Base-by-base conservation (phyloP, 2,888 invertebrate species). In the Colostygia pectinataria region DNA sequence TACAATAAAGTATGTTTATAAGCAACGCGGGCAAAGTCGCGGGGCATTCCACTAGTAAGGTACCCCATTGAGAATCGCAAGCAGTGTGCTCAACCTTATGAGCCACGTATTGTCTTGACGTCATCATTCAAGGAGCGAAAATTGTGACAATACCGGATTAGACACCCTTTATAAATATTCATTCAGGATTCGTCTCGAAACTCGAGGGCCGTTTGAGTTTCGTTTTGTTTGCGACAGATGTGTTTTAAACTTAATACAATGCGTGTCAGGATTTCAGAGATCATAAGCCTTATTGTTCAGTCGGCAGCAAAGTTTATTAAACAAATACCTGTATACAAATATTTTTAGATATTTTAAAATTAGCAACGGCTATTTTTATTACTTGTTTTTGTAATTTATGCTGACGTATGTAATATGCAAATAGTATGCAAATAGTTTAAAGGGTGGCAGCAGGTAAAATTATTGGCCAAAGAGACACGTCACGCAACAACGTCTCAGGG, bases 121-220 rank as follows among this genome's bases (percentile, higher is more conserved):
- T 80, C 86, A 87, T 87, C 84, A 81, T 79, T 87, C 84, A 85
- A 66, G 70, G 77, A 66, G 67, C 70, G 83, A 84, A 87, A 87
- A 86, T 77, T 78, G 80, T 82, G 82, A 88, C 88, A 90, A 88
- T 88, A 71, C 77, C 55, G 78, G 83, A 86, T 88, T 85, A 89
- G 74, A 86, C 81, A 87, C 83, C 52, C 83, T 85, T 88, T 85
- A 90, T 90, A 90, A 89, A 89, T 90, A 90, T 90, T 88, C 89
- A 90, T 87, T 79, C 77, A 71, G 74, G 65, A 68, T 78, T 72
- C 75, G 6, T n/a, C n/a, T n/a, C n/a, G n/a, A n/a, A 80, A 75
- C 79, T 80, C 69, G 80, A 80, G 69, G 63, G 75, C 77, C 77
- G 74, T 73, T 79, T 66, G 65, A 74, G 71, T 70, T 65, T 66